Conservation (phyloP, 2,888 invertebrate genomes). For the Pycnomerus fuliginosus region DNA sequence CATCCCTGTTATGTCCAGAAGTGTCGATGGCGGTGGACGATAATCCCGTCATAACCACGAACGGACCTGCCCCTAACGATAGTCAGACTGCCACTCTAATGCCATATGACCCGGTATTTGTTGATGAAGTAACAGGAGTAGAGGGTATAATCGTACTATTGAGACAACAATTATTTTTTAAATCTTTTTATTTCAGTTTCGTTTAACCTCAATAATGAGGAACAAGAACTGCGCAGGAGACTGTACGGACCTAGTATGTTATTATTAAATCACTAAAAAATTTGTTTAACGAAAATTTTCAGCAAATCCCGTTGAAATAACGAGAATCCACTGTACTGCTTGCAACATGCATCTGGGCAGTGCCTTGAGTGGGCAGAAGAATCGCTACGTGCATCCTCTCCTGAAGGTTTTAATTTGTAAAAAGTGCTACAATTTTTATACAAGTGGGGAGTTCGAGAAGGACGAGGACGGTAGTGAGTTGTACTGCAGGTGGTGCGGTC, state of each 20-base stretch:
- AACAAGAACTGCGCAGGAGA: slow-evolving; percentile 32
- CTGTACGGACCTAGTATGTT: slow-evolving; percentile 37
- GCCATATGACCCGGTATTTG: slow-evolving; percentile 38
- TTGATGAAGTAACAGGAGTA: slow-evolving; percentile 44
- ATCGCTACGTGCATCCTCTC: slow-evolving; percentile 72
- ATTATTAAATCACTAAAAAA: slow-evolving; percentile 1
- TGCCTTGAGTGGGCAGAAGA: slow-evolving; percentile 62
- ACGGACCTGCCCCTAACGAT: slow-evolving; percentile 5
- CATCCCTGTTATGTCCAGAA: slow-evolving; percentile 47
- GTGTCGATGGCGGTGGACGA: slow-evolving; percentile 49
- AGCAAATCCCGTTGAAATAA: slow-evolving; percentile 55
- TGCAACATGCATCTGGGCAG: slow-evolving; percentile 76
- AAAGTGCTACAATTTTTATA: slow-evolving; percentile 74
- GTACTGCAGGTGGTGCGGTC: slow-evolving; percentile 83
- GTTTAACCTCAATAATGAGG: slow-evolving; percentile 39
- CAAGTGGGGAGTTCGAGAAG: slow-evolving; percentile 78
- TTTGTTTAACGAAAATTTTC: slow-evolving; percentile 1
- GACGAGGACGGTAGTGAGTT: slow-evolving; percentile 82
- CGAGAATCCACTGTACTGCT: slow-evolving; percentile 70
- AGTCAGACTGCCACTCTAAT: slow-evolving; percentile 31
- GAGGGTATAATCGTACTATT: slow-evolving; percentile 33
- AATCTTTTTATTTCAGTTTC: slow-evolving; percentile 32
- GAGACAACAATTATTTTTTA: slow-evolving; percentile 3
- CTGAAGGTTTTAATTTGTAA: slow-evolving; percentile 71
- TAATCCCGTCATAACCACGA: slow-evolving; percentile 36